phyloP scores from a whole-genome alignment of 2,113 vertebrate species.

The Parotia lawesii region DNA sequence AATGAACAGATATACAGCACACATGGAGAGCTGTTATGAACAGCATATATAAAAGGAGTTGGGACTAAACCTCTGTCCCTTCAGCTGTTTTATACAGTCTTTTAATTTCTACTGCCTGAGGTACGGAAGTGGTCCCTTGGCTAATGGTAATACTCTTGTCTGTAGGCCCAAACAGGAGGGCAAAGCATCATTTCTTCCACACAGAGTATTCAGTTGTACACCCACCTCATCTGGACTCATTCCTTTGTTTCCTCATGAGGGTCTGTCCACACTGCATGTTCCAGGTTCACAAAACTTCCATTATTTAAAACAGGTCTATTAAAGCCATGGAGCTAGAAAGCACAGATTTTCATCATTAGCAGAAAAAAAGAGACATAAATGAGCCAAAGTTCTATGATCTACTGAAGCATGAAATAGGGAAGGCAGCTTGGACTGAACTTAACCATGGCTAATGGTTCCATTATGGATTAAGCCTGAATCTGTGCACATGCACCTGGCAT shows the following conservation, averaged over 20 bases:
- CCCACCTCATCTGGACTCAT: neutral
- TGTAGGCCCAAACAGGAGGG: neutral
- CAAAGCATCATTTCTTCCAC: neutral
- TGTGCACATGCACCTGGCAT: rapidly evolving
- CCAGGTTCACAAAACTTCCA: neutral
- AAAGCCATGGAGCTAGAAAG: neutral
- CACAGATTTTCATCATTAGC: neutral
- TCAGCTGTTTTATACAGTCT: conserved; percentile 1
- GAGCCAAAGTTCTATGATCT: neutral
- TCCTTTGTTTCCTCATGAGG: neutral
- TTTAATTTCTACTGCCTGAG: neutral
- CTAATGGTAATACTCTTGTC: neutral
- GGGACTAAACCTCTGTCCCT: neutral
- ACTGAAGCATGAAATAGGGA: neutral
- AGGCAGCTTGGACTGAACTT: neutral
- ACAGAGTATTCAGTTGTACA: neutral
- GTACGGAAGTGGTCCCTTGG: neutral
- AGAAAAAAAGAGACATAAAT: neutral
- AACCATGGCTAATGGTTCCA: neutral
- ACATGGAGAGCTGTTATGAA: neutral
- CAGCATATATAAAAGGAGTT: neutral
- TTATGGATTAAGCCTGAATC: neutral
- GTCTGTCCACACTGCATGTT: neutral
- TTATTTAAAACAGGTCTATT: neutral
- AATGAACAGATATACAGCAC: neutral